Percentiles rank a stretch among this genome's conserved stretches.
Conservation (phyloP, 2,797 vertebrate species). For the Cossypha caffra region DNA sequence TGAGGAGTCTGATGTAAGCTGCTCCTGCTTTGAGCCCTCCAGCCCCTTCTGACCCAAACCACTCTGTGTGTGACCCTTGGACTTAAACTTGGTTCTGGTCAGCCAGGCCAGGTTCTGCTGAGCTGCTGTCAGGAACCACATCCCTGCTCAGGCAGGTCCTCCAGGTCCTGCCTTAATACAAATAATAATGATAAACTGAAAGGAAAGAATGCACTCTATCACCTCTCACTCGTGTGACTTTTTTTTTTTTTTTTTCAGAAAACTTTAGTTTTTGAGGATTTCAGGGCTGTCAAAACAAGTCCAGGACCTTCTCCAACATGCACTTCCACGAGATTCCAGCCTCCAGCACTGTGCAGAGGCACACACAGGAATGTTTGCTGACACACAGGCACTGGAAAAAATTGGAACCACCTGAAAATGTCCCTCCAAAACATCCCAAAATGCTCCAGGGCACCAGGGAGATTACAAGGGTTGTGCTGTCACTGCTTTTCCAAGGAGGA, state of each 20-base stretch:
- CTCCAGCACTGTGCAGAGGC: not conserved
- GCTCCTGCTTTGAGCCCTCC: not conserved
- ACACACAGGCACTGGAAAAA: not conserved
- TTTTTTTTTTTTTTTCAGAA: not conserved
- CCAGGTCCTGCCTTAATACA: not conserved
- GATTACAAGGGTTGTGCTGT: not conserved
- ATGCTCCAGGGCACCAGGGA: not conserved
- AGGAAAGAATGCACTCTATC: not conserved
- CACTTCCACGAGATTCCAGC: not conserved
- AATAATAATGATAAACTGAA: not conserved
- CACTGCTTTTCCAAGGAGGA: not conserved
- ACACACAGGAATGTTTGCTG: not conserved
- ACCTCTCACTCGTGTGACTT: not conserved
- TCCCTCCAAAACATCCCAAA: not conserved
- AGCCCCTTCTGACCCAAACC: not conserved
- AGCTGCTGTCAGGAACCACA: not conserved
- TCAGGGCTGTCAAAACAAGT: not conserved
- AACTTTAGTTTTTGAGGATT: not conserved
- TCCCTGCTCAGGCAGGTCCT: not conserved
- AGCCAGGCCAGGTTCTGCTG: not conserved
- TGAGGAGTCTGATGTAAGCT: not conserved
- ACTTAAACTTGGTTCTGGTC: not conserved
- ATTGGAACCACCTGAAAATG: not conserved
- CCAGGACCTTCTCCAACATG: not conserved
- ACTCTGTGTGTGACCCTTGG: not conserved